Percentiles rank a stretch among this genome's conserved stretches.
phyloP scores from a whole-genome alignment of 2,797 vertebrate species.

The Lophotriccus pileatus region DNA sequence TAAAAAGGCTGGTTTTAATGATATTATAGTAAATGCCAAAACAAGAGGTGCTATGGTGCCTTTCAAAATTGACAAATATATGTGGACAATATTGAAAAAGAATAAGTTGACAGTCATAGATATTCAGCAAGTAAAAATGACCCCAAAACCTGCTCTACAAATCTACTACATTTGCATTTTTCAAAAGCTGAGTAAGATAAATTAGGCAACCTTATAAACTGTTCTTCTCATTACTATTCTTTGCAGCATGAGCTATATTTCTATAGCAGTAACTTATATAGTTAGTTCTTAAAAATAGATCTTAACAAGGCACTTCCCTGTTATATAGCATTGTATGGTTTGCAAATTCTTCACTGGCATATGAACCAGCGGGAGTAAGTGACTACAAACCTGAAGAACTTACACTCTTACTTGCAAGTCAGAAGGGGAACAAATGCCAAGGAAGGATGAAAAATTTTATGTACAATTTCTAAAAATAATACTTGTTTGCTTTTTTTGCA shows the following conservation, averaged over 20 bases:
- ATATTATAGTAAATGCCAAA: not conserved
- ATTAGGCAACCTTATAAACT: not conserved
- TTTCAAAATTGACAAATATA: not conserved
- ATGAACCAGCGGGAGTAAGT: not conserved
- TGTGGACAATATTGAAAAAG: not conserved
- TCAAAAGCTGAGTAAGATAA: not conserved
- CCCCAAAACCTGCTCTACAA: not conserved
- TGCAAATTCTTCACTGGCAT: not conserved
- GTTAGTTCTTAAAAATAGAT: not conserved
- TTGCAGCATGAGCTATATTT: not conserved
- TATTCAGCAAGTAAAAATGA: not conserved
- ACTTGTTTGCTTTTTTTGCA: not conserved
- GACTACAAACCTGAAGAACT: not conserved
- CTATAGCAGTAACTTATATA: not conserved
- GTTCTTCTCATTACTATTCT: not conserved
- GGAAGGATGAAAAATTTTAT: not conserved
- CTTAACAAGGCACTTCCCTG: not conserved
- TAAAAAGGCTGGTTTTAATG: not conserved
- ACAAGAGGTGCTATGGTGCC: rapidly evolving
- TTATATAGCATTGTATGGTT: not conserved
- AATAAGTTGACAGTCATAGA: not conserved
- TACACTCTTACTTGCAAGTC: not conserved
- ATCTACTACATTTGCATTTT: not conserved
- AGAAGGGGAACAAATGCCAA: not conserved
- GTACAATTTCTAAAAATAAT: not conserved